Evolutionary conservation across 2,797 vertebrate species (phyloP), one percentile per base, ranked within the genome.

Genomic region (Alcedo atthis): DNA sequence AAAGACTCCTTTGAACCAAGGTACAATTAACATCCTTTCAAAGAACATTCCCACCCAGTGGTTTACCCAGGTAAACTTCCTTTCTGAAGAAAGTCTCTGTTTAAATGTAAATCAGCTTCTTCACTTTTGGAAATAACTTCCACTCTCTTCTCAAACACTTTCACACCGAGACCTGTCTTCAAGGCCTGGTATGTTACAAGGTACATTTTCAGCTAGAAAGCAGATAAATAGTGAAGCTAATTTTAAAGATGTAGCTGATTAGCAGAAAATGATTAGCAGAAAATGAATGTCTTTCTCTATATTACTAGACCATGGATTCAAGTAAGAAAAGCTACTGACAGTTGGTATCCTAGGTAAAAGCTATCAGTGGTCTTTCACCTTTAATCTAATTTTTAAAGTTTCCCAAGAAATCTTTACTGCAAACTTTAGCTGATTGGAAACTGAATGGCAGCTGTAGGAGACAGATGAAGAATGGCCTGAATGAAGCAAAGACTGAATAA

Each of bases 61-160:
- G 68, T 88, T 95, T 94, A 94, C 75, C 69, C 86, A 90, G 73
- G 93, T 95, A 97, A 97, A 96, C 94, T 96, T 97, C 96, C 96
- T 92, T 91, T 92, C 67, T 85, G 63, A 94, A 90, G 69, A 59
- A 90, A 85, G 48, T 57, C 14, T 64, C 67, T 88, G 82, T 96
- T 93, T 85, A 79, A 94, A 92, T 95, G 94, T 64, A 95, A 95
- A 96, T 92, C 92, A 81, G 77, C 15, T 86, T 87, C 40, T 92
- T 93, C 75, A 87, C 85, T 92, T 90, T 71, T 92, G 64, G 81
- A 76, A 94, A 51, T 19, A 59, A 63, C 86, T 93, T 89, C 45
- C 61, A 81, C n/a, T 83, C 17, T 24, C 57, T 66, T 90, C 62
- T 69, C 66, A 91, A 87, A 79, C 49, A 75, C 81, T 90, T 95